Evolutionary conservation across 2,113 vertebrate species (phyloP).

Genomic region (Tautogolabrus adspersus): DNA sequence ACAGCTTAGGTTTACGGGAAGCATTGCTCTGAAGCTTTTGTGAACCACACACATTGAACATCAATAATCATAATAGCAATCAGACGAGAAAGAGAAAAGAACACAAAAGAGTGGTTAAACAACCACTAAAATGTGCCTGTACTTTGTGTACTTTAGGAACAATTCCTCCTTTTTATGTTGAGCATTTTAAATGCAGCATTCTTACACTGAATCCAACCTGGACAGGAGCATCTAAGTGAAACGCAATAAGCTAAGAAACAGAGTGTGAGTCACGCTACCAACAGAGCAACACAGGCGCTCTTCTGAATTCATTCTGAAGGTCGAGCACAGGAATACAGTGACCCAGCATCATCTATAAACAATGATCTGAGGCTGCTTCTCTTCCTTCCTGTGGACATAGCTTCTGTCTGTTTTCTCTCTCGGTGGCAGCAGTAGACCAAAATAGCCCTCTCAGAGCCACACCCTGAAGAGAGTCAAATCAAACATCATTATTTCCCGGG

Average conservation of each 20-base stretch:
- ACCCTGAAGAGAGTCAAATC: conserved; percentile 59
- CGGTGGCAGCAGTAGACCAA: conserved; percentile 40
- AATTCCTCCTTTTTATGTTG: background rate
- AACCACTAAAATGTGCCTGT: background rate
- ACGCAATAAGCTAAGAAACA: conserved; percentile 31
- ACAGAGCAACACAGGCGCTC: conserved; percentile 39
- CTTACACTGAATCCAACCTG: conserved; percentile 13
- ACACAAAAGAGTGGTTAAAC: too few relatives aligned
- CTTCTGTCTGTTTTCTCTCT: conserved; percentile 45
- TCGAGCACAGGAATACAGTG: conserved; percentile 42
- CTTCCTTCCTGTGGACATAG: conserved; percentile 26
- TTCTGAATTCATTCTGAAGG: conserved; percentile 37
- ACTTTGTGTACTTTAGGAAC: background rate
- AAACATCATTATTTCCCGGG: conserved; percentile 64
- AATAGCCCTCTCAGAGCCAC: conserved; percentile 56
- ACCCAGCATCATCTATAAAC: conserved; percentile 64
- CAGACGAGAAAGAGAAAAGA: too few relatives aligned
- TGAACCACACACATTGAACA: too few relatives aligned
- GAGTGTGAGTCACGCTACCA: conserved; percentile 55
- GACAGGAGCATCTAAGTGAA: conserved; percentile 38
- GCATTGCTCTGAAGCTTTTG: too few relatives aligned
- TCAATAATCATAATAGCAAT: too few relatives aligned
- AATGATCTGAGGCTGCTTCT: conserved; percentile 41
- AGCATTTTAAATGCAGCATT: conserved; percentile 2
- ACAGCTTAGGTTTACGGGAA: too few relatives aligned